phyloP scores from a whole-genome alignment of 2,113 vertebrate genomes.

The Neogobius melanostomus region DNA sequence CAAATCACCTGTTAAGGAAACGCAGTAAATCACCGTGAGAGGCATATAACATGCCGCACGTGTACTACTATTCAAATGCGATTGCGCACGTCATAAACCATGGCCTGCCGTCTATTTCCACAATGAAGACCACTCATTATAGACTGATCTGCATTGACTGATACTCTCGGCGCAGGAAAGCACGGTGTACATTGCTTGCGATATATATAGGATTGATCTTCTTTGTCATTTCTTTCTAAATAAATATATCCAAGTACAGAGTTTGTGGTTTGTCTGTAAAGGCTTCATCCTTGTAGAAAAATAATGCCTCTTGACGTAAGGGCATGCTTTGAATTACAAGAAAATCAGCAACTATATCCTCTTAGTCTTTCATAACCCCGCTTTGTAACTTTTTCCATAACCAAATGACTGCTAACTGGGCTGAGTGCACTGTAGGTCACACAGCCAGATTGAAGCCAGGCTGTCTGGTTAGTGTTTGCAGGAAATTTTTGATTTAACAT shows the following conservation, averaged over 20 bases:
- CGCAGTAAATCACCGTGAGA: slow-evolving; percentile 57
- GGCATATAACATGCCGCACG: slow-evolving; percentile 39
- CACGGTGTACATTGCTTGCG: neutral
- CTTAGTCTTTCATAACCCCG: slow-evolving; percentile 27
- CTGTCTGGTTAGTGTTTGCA: slow-evolving; percentile 76
- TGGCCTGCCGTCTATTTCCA: slow-evolving; percentile 13
- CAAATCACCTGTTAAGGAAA: slow-evolving; percentile 64
- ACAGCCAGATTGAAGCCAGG: slow-evolving; percentile 59
- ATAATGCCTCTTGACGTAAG: slow-evolving; percentile 13
- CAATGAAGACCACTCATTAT: neutral
- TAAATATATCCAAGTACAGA: neutral
- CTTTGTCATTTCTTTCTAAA: neutral
- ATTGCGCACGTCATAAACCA: slow-evolving; percentile 47
- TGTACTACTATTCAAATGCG: slow-evolving; percentile 38
- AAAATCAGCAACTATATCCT: slow-evolving; percentile 40
- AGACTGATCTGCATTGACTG: neutral
- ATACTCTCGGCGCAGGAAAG: neutral
- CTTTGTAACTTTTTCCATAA: slow-evolving; percentile 61
- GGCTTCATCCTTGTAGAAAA: slow-evolving; percentile 2
- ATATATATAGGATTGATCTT: neutral
- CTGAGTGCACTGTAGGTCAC: slow-evolving; percentile 70
- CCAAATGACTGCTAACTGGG: slow-evolving; percentile 63
- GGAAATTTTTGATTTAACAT: slow-evolving; percentile 69
- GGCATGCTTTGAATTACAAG: slow-evolving; percentile 30
- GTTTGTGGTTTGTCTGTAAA: slow-evolving; percentile 1